Conservation (phyloP, 1,140 invertebrate genomes). For the Rhizoglyphus robini region DNA sequence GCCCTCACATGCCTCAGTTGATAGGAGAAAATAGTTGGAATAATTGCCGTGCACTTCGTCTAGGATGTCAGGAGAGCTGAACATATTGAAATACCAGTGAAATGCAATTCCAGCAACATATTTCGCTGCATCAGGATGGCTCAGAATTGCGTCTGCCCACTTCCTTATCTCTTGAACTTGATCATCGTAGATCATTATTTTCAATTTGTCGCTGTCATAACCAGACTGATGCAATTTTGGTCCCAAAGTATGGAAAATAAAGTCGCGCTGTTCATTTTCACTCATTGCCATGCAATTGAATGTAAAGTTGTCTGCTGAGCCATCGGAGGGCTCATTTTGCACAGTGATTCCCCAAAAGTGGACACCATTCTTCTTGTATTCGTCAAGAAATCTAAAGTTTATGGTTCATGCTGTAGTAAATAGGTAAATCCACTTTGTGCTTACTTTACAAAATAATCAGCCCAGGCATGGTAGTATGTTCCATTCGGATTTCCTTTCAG, state of each 20-base stretch:
- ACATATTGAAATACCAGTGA: conserved; percentile 55
- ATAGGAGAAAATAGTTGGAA: conserved; percentile 56
- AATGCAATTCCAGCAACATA: too few relatives aligned
- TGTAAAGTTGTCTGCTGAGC: conserved; percentile 36
- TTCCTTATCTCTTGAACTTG: conserved; percentile 48
- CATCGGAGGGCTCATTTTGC: conserved; percentile 46
- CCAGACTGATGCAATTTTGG: conserved; percentile 47
- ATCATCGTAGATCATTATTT: too few relatives aligned
- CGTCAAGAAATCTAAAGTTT: conserved; percentile 49
- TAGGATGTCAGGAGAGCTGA: conserved; percentile 36
- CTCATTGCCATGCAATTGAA: conserved; percentile 66
- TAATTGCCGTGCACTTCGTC: conserved; percentile 40
- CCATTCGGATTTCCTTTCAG: conserved; percentile 42
- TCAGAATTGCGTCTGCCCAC: conserved; percentile 41
- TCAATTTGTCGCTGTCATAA: conserved; percentile 39
- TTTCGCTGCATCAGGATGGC: conserved; percentile 40
- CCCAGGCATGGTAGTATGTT: too few relatives aligned
- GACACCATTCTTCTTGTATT: conserved; percentile 41
- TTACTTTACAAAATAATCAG: too few relatives aligned
- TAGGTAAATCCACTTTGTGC: conserved; percentile 59
- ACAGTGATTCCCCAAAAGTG: too few relatives aligned
- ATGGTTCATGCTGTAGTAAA: conserved; percentile 65
- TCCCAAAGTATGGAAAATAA: conserved; percentile 50
- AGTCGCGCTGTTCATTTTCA: conserved; percentile 43
- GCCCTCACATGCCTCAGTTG: conserved; percentile 59